Percentiles rank a stretch among this genome's conserved stretches.
Evolutionary conservation across 2,113 vertebrate genomes (phyloP).

Genomic region (Psettodes erumei): DNA sequence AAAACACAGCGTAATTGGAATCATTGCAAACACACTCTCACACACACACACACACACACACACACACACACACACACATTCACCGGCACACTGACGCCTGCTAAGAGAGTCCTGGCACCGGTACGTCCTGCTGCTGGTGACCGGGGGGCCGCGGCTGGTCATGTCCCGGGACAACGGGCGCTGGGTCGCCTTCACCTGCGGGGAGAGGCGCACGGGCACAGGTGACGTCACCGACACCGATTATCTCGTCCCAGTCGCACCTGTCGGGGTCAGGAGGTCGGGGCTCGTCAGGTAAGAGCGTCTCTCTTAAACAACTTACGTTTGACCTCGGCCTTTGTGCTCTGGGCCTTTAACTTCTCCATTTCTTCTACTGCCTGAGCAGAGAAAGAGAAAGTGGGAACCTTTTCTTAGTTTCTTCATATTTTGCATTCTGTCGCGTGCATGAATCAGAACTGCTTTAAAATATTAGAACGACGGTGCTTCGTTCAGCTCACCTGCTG

Average conservation of each 20-base stretch:
- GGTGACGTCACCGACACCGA: no score
- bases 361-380: conserved; percentile 89
- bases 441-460: no score
- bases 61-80: conserved; percentile 5
- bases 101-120: conserved; percentile 69
- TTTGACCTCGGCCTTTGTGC: conserved; percentile 73
- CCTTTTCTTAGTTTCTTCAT: neutral
- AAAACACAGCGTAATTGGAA: neutral
- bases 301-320: no score
- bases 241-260: no score
- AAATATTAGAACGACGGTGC: no score
- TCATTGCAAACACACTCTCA: conserved; percentile 23
- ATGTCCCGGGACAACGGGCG: conserved; percentile 57
- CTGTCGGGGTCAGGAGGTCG: no score
- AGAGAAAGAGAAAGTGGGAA: conserved; percentile 2
- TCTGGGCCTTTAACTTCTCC: conserved; percentile 87
- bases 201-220: conserved; percentile 7
- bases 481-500: conserved; percentile 83
- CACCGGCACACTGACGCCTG: conserved; percentile 5
- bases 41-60: neutral
- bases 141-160: conserved; percentile 41
- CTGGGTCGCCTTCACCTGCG: conserved; percentile 3
- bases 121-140: conserved; percentile 69
- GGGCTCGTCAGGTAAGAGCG: no score
- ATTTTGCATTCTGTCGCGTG: neutral